These are phyloP conservation scores for Neuroscelio doddi DNA, from an alignment of 2,888 invertebrate genomes.

Conservation along the genomic window DNA sequence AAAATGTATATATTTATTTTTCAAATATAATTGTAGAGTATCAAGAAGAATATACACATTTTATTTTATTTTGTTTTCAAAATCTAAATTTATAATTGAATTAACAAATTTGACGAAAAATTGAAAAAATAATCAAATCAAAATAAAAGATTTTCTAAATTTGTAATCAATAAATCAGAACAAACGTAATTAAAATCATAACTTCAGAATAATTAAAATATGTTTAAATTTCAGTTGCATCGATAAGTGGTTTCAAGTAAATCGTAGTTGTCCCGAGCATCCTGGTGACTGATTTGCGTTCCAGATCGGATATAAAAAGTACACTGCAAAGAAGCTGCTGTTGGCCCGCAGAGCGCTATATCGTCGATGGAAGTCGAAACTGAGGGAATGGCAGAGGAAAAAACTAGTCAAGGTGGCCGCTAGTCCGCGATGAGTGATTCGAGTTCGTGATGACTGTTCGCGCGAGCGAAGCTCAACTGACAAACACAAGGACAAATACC, in stretches of 20 bases:
- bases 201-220: too few species aligned
- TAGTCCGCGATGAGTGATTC: slow-evolving; percentile 69
- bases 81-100: too few species aligned
- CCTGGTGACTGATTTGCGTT: slow-evolving; percentile 85
- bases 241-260: slow-evolving; percentile 99
- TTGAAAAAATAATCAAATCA: too few species aligned
- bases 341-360: slow-evolving; percentile 55
- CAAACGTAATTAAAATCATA: too few species aligned
- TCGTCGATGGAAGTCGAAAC: slow-evolving; percentile 52
- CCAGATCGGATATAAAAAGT: slow-evolving; percentile 54
- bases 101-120: too few species aligned
- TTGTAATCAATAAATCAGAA: too few species aligned
- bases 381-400: slow-evolving; percentile 35
- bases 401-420: slow-evolving; percentile 71
- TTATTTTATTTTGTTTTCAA: too few species aligned
- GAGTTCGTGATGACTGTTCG: slow-evolving; percentile 57
- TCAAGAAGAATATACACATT: too few species aligned
- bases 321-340: slow-evolving; percentile 55
- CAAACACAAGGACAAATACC: slow-evolving; percentile 60
- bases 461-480: slow-evolving; percentile 59
- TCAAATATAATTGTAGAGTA: too few species aligned
- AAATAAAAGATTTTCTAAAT: too few species aligned
- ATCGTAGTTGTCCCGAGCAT: slow-evolving; percentile 99
- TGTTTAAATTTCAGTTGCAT: slow-evolving; percentile 89
- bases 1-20: too few species aligned